Percentiles rank a stretch among this genome's conserved stretches.
Conservation (phyloP, 2,888 invertebrate species). For the Autographa pulchrina region DNA sequence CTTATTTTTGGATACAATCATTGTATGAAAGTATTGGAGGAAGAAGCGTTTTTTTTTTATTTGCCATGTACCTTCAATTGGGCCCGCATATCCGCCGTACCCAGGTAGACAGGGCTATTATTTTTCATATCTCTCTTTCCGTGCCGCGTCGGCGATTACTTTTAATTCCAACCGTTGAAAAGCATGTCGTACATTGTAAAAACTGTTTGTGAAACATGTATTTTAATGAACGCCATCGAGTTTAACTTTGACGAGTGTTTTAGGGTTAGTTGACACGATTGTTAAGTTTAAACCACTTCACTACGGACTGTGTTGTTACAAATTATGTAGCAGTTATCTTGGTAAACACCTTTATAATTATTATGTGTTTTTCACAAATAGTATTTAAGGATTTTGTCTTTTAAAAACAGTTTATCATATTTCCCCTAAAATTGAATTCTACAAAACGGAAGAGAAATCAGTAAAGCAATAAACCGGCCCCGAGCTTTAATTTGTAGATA, state of each 20-base stretch:
- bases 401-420: background rate
- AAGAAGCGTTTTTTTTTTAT: background rate
- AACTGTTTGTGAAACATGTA: slow-evolving; percentile 75
- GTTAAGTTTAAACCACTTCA: slow-evolving; percentile 42
- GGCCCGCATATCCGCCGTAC: slow-evolving; percentile 72
- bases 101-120: slow-evolving; percentile 75
- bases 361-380: background rate
- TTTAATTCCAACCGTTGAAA: slow-evolving; percentile 83
- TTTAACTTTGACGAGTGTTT: slow-evolving; percentile 74
- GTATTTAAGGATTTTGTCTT: background rate
- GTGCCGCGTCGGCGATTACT: slow-evolving; percentile 78
- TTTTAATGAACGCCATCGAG: slow-evolving; percentile 76
- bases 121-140: slow-evolving; percentile 83
- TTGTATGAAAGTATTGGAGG: background rate
- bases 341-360: no score
- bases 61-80: slow-evolving; percentile 70
- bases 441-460: background rate
- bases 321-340: background rate
- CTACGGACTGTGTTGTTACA: background rate
- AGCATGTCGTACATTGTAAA: slow-evolving; percentile 77
- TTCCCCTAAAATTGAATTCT: background rate
- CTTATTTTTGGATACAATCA: slow-evolving; percentile 5
- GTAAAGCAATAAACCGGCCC: background rate
- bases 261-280: slow-evolving; percentile 71
- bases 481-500: slow-evolving; percentile 4